Evolutionary conservation across 2,113 vertebrate species (phyloP).

Genomic region (Eonycteris spelaea): DNA sequence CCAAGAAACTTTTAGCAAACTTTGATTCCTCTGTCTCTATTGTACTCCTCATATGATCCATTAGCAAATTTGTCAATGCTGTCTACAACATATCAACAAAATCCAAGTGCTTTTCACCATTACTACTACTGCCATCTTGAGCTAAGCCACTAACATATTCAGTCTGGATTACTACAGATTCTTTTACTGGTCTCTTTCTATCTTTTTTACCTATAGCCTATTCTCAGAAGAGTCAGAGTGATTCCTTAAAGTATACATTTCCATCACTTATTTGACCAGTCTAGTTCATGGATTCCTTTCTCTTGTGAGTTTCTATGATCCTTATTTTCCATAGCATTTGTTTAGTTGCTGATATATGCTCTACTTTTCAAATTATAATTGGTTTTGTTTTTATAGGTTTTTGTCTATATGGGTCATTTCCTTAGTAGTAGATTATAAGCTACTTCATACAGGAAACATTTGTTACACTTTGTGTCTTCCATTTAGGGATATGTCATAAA

Average conservation of each 20-base stretch:
- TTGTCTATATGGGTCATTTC: neutral
- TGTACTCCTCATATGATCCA: neutral
- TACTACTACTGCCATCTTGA: neutral
- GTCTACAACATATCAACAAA: neutral
- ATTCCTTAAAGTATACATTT: neutral
- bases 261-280: neutral
- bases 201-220: neutral
- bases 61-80: neutral
- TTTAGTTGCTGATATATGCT: neutral
- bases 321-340: neutral
- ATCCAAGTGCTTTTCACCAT: neutral
- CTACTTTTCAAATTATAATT: neutral
- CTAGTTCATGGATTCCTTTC: neutral
- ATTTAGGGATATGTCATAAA: neutral
- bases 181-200: neutral
- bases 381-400: neutral
- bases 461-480: neutral
- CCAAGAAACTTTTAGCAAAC: neutral
- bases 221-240: neutral
- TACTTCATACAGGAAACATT: neutral
- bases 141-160: neutral
- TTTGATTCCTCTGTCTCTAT: neutral
- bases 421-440: neutral
- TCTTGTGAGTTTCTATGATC: neutral
- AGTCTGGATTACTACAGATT: neutral